A percentile compares a stretch with the other conserved stretches of the same genome.
Conservation (phyloP, 2,888 invertebrate species). For the Lapara coniferarum region DNA sequence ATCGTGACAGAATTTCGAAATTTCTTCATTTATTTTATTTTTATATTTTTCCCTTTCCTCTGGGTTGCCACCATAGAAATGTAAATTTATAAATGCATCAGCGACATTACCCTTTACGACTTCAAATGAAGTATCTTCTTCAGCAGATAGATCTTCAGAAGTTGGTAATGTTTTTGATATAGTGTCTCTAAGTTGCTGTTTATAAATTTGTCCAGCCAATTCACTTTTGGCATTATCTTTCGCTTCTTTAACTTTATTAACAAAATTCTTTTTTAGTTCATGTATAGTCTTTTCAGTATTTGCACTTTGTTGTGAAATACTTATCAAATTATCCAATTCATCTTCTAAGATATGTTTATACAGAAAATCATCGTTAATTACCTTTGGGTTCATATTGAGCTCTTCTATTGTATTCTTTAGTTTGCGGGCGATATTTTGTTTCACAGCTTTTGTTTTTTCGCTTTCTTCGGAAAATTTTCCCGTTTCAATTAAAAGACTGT, state of each 20-base stretch:
- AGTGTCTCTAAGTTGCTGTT: conserved; percentile 52
- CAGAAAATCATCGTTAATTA: conserved; percentile 52
- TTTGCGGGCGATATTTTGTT: conserved; percentile 47
- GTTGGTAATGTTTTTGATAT: conserved; percentile 54
- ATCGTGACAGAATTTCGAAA: conserved; percentile 55
- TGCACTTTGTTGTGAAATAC: conserved; percentile 36
- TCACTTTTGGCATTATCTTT: conserved; percentile 47
- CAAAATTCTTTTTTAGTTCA: conserved; percentile 43
- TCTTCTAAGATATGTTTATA: conserved; percentile 54
- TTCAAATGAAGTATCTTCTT: conserved; percentile 54
- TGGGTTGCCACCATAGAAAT: conserved; percentile 46
- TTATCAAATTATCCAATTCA: conserved; percentile 50
- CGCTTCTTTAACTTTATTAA: conserved; percentile 46
- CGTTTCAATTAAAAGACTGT: conserved; percentile 44
- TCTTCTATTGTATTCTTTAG: conserved; percentile 53
- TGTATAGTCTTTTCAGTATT: conserved; percentile 38
- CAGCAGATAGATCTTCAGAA: conserved; percentile 37
- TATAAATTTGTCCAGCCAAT: conserved; percentile 50
- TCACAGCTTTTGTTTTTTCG: conserved; percentile 41
- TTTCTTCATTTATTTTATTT: conserved; percentile 50
- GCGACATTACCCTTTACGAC: conserved; percentile 58
- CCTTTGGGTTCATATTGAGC: conserved; percentile 56
- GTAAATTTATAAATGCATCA: conserved; percentile 62
- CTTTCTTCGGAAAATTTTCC: conserved; percentile 37
- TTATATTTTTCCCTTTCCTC: conserved; percentile 46